A percentile compares a stretch with the other conserved stretches of the same genome.
phyloP scores from a whole-genome alignment of 1,140 invertebrate species.

The Thrips palmi region DNA sequence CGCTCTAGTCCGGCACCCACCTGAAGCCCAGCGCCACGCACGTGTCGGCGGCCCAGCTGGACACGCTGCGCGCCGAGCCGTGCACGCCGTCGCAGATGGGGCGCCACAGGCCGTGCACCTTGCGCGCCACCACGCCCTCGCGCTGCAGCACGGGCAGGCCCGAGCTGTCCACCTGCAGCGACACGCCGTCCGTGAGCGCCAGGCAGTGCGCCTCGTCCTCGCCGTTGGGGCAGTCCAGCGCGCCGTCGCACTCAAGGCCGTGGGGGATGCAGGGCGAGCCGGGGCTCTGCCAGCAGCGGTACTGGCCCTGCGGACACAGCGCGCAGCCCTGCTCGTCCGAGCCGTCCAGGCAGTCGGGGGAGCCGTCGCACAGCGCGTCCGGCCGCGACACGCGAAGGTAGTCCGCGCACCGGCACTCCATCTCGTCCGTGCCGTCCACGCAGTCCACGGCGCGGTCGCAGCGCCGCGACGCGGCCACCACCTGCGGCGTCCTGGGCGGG shows the following conservation, averaged over 20 bases:
- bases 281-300: conserved; percentile 9
- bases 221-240: conserved; percentile 47
- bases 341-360: conserved; percentile 50
- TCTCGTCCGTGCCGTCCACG: conserved; percentile 64
- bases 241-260: conserved; percentile 41
- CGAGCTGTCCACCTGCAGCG: too few relatives aligned
- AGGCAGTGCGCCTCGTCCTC: conserved; percentile 59
- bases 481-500: conserved; percentile 38
- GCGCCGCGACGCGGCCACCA: conserved; percentile 31
- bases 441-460: conserved; percentile 58
- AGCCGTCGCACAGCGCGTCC: conserved; percentile 53
- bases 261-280: conserved; percentile 33
- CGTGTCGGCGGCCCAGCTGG: too few relatives aligned
- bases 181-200: too few relatives aligned
- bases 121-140: too few relatives aligned
- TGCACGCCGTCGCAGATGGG: too few relatives aligned
- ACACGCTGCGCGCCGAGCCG: too few relatives aligned
- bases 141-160: too few relatives aligned
- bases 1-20: too few relatives aligned
- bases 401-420: conserved; percentile 50
- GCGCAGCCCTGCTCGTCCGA: conserved; percentile 57
- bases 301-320: conserved; percentile 19
- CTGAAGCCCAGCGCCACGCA: too few relatives aligned
- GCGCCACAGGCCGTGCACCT: too few relatives aligned
- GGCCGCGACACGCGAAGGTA: conserved; percentile 32